A percentile compares a stretch with the other conserved stretches of the same genome.
Conservation (phyloP, 2,888 invertebrate species). For the Rotaria macrura region DNA sequence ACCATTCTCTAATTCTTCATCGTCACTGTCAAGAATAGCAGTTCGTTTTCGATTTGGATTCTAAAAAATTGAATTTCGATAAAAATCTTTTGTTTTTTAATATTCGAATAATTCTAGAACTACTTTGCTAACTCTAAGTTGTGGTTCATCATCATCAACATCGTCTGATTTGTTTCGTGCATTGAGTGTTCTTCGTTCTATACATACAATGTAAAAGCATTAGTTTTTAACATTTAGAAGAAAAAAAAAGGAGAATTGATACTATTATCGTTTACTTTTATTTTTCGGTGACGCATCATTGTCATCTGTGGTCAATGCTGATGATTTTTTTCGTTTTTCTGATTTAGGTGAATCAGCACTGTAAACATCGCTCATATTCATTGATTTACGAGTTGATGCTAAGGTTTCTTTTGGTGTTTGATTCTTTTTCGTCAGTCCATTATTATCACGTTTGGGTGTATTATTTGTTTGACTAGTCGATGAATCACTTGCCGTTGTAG, state of each 20-base stretch:
- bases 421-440: neutral
- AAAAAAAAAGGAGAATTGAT: too few relatives aligned
- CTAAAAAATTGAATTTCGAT: neutral
- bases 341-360: conserved; percentile 18
- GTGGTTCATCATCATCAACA: neutral
- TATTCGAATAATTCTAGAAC: neutral
- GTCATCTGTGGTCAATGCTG: neutral
- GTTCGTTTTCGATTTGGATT: neutral
- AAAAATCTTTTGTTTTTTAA: neutral
- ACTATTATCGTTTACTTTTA: neutral
- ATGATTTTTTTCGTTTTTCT: neutral
- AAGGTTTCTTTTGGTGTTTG: neutral
- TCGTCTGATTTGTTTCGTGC: neutral
- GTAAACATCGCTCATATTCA: neutral
- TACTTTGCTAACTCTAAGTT: neutral
- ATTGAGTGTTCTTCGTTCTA: neutral
- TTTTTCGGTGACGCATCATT: neutral
- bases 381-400: neutral
- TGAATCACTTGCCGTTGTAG: neutral
- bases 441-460: neutral
- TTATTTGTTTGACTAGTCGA: neutral
- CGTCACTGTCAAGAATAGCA: neutral
- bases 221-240: too few relatives aligned
- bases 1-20: neutral
- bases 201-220: too few relatives aligned